These are phyloP conservation scores for Malurus cyaneus DNA, from an alignment of 2,113 vertebrate species.

Conservation along the genomic window DNA sequence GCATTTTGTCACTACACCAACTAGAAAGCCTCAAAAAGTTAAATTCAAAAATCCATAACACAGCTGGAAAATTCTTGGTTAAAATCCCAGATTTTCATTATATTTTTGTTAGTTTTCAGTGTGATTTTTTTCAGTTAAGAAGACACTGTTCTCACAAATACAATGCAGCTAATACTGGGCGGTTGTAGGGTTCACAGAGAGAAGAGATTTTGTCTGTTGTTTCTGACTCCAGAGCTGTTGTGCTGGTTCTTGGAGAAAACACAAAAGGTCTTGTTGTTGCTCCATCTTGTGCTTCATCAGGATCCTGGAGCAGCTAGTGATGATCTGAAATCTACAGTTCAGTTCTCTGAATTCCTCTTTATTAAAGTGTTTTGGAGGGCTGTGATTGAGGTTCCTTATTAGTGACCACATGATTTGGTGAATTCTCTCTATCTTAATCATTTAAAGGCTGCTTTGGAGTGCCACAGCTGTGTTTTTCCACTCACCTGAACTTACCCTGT, in stretches of 20 bases:
- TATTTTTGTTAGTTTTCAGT: neutral
- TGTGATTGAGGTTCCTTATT: neutral
- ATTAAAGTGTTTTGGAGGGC: neutral
- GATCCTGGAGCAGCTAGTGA: neutral
- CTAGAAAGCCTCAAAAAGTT: neutral
- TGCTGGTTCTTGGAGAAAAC: neutral
- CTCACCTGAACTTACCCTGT: neutral
- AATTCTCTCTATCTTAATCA: neutral
- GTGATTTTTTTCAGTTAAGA: neutral
- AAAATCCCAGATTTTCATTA: neutral
- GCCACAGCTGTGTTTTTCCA: neutral
- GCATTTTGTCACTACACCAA: neutral
- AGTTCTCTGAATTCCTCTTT: neutral
- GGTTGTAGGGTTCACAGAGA: neutral
- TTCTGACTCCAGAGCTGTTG: neutral
- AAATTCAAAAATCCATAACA: neutral
- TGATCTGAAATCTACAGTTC: neutral
- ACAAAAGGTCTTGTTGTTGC: neutral
- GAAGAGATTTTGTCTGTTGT: neutral
- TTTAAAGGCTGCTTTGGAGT: neutral
- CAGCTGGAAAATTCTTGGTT: neutral
- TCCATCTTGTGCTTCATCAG: neutral
- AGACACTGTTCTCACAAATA: neutral
- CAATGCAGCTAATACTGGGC: neutral
- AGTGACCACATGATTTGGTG: neutral